These are phyloP conservation scores for Drosophila baimaii DNA, from an alignment of 1,140 invertebrate genomes.

Conservation along the genomic window DNA sequence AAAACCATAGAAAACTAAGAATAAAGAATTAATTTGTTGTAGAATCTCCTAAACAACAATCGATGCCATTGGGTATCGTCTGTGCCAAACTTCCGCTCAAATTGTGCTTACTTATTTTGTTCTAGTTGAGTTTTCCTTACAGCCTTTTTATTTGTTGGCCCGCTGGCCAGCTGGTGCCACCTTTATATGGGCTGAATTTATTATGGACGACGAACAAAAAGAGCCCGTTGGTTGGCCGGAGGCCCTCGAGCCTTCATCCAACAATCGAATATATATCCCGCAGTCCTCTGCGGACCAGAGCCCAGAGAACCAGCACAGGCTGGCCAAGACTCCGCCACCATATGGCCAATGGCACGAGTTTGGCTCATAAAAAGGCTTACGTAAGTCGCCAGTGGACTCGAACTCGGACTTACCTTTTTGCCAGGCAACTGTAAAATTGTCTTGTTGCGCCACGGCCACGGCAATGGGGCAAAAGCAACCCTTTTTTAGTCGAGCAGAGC, in stretches of 20 bases:
- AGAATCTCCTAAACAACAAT: background rate
- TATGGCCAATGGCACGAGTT: constrained; percentile 78
- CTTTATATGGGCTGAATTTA: constrained; percentile 80
- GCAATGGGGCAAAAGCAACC: constrained; percentile 54
- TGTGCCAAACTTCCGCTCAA: constrained; percentile 23
- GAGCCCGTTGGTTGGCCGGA: constrained; percentile 54
- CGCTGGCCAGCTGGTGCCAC: constrained; percentile 74
- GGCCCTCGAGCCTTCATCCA: constrained; percentile 10
- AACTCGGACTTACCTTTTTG: constrained; percentile 67
- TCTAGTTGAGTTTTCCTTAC: constrained; percentile 64
- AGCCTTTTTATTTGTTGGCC: constrained; percentile 67
- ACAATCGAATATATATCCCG: constrained; percentile 51
- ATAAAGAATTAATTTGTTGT: background rate
- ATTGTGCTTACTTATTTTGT: constrained; percentile 44
- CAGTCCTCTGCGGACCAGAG: constrained; percentile 45
- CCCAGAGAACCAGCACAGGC: constrained; percentile 9
- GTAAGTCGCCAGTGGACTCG: constrained; percentile 50
- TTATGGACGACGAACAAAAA: constrained; percentile 77
- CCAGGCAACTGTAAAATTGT: constrained; percentile 81
- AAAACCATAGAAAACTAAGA: background rate
- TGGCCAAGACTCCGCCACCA: constrained; percentile 55
- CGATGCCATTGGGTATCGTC: constrained; percentile 16
- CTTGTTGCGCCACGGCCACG: constrained; percentile 57
- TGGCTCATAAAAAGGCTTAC: constrained; percentile 79
- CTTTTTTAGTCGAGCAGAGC: constrained; percentile 52